Conservation (phyloP, 2,113 vertebrate genomes). For the Mugil cephalus region DNA sequence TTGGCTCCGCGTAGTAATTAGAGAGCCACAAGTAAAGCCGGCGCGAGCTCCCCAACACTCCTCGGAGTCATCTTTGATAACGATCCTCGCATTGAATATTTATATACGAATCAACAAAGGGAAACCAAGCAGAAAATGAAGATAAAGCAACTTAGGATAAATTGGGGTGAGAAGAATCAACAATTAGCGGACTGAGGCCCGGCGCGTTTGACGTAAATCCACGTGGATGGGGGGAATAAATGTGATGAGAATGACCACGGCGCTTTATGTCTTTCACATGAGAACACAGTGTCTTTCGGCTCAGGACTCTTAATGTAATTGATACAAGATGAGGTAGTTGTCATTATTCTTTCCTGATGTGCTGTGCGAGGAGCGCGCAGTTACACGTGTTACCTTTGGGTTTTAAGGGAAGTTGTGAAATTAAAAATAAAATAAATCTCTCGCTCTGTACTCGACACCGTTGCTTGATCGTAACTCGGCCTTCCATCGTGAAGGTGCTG, state of each 20-base stretch:
- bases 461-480: not conserved
- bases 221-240: slow-evolving; percentile 79
- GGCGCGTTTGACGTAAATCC: slow-evolving; percentile 90
- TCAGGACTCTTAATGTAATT: slow-evolving; percentile 42
- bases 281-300: slow-evolving; percentile 23
- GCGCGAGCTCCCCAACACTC: slow-evolving; percentile 64
- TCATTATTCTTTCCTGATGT: slow-evolving; percentile 50
- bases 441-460: slow-evolving; percentile 12
- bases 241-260: slow-evolving; percentile 69
- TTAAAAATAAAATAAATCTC: too few relatives aligned
- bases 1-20: slow-evolving; percentile 78
- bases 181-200: slow-evolving; percentile 97
- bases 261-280: slow-evolving; percentile 20
- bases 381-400: too few relatives aligned
- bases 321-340: slow-evolving; percentile 62
- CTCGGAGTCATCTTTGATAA: slow-evolving; percentile 92
- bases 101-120: slow-evolving; percentile 98
- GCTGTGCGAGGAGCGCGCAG: slow-evolving; percentile 35
- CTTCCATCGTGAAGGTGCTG: not conserved
- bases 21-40: slow-evolving; percentile 67
- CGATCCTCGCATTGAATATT: slow-evolving; percentile 92
- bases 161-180: slow-evolving; percentile 98
- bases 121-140: slow-evolving; percentile 99
- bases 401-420: too few relatives aligned
- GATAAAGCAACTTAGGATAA: slow-evolving; percentile 98